phyloP scores from a whole-genome alignment of 2,888 invertebrate genomes.

The Scaptomyza flava region DNA sequence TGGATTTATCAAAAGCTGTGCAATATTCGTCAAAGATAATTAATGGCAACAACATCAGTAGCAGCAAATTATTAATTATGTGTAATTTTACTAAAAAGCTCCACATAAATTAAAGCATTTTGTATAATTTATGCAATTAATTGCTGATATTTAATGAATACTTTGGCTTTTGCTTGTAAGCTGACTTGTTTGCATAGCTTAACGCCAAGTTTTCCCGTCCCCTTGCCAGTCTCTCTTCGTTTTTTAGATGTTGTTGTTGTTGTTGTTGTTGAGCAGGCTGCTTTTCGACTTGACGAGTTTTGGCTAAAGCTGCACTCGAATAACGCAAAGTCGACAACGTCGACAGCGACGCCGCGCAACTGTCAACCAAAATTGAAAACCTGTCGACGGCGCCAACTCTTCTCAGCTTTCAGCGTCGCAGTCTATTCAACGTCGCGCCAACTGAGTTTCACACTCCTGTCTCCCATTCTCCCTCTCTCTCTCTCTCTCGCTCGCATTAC shows the following conservation, averaged over 20 bases:
- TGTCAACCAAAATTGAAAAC: constrained; percentile 54
- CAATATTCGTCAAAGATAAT: constrained; percentile 40
- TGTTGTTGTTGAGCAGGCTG: background rate
- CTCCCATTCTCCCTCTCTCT: background rate
- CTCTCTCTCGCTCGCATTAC: background rate
- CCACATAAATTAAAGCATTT: constrained; percentile 51
- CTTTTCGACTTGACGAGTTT: background rate
- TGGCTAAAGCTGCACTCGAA: constrained; percentile 14
- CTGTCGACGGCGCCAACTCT: constrained; percentile 48
- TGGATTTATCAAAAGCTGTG: constrained; percentile 39
- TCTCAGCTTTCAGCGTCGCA: constrained; percentile 35
- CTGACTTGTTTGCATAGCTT: constrained; percentile 10
- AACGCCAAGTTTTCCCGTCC: background rate
- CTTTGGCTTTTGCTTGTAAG: constrained; percentile 5
- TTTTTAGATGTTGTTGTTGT: background rate
- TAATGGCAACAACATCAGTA: constrained; percentile 11
- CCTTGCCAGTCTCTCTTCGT: background rate
- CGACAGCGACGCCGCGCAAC: constrained; percentile 25
- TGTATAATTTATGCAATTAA: constrained; percentile 61
- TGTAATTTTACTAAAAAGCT: constrained; percentile 37
- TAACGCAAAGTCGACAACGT: constrained; percentile 1
- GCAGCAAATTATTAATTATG: constrained; percentile 53
- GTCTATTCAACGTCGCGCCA: constrained; percentile 39
- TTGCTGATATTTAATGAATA: constrained; percentile 40
- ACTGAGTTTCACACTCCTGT: constrained; percentile 40